Evolutionary conservation across 53 echinoderm and acorn worm species (phyloP).

Genomic region (Arbacia lixula): DNA sequence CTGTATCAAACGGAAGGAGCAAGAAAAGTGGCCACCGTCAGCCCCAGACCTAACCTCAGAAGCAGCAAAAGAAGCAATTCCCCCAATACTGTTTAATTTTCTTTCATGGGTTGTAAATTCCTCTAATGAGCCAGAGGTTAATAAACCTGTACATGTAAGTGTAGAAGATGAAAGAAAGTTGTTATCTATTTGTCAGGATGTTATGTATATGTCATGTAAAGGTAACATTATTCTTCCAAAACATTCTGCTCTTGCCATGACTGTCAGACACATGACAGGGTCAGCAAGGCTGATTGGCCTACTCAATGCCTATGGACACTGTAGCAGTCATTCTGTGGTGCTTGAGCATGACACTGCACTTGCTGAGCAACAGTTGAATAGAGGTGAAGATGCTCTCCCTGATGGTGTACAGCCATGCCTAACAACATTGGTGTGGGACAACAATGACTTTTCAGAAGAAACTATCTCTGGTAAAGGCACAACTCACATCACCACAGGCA

Average conservation of each 20-base stretch:
- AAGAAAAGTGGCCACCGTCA: too few relatives aligned
- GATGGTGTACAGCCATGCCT: background rate
- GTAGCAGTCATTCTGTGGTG: slow-evolving; percentile 38
- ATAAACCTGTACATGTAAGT: slow-evolving; percentile 9
- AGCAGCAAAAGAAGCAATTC: slow-evolving; percentile 29
- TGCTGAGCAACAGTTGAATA: background rate
- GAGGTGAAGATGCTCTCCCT: slow-evolving; percentile 15
- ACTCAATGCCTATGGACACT: slow-evolving; percentile 64
- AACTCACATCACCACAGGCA: slow-evolving; percentile 71
- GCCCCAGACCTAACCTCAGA: slow-evolving; percentile 45
- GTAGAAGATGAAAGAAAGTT: slow-evolving; percentile 28
- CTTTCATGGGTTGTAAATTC: slow-evolving; percentile 65
- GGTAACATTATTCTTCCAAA: slow-evolving; percentile 63
- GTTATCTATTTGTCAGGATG: slow-evolving; percentile 62
- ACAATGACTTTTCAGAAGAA: slow-evolving; percentile 66
- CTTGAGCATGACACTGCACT: slow-evolving; percentile 77
- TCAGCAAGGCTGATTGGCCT: slow-evolving; percentile 70
- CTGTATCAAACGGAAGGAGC: too few relatives aligned
- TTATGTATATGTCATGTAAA: slow-evolving; percentile 61
- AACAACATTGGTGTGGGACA: slow-evolving; percentile 70
- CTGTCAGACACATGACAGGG: slow-evolving; percentile 65
- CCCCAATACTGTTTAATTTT: slow-evolving; percentile 60
- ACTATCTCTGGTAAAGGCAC: slow-evolving; percentile 72
- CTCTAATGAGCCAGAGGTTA: slow-evolving; percentile 53
- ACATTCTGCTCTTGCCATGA: slow-evolving; percentile 69